Base-by-base conservation (phyloP, 2,888 invertebrate genomes). In the Lasioglossum marginatum region DNA sequence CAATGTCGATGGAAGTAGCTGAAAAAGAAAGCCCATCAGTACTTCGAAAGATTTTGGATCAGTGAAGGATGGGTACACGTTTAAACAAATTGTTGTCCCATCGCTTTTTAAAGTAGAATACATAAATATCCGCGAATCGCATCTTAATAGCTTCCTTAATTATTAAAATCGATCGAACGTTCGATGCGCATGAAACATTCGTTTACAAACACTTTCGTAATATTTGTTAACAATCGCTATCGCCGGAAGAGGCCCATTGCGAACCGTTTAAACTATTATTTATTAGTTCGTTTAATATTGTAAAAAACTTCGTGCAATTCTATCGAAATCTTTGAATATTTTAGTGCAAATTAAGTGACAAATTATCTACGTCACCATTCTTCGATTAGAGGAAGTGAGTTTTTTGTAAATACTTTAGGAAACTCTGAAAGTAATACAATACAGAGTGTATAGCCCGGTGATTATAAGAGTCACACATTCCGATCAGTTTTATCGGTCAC, bases 1-100 rank as follows among this genome's bases (percentile, higher is more conserved):
- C 86, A 87, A 86, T 78, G 80, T 75, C 60, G 86, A 76, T 83
- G 83, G 79, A 80, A 86, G 78, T 76, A 86, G 80, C 87, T 83
- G 87, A 79, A 86, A 87, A 87, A 87, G 75, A 87, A 77, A 86
- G 72, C 27, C 60, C 45, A 80, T 82, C 71, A 27, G 81, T 81
- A 77, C 72, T 57, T 72, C 57, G 77, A 63, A 23, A 16, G 34
- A 43, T 16, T 72, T 81, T 48, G 63, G 70, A 77, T 77, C 85
- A 34, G 27, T 57, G 71, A 60, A 84, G 34, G 81, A 63, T 63
- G 63, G 70, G 57, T 27, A 63, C 63, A 66, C 75, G 68, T 63
- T 63, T n/a, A 66, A 71, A 74, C 74, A 71, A 82, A 79, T 45
- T 34, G 40, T 31, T 63, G 63, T 45, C 45, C 70, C 77, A 43